Evolutionary conservation across 2,888 invertebrate genomes (phyloP).

Genomic region (Ormyrus pomaceus): DNA sequence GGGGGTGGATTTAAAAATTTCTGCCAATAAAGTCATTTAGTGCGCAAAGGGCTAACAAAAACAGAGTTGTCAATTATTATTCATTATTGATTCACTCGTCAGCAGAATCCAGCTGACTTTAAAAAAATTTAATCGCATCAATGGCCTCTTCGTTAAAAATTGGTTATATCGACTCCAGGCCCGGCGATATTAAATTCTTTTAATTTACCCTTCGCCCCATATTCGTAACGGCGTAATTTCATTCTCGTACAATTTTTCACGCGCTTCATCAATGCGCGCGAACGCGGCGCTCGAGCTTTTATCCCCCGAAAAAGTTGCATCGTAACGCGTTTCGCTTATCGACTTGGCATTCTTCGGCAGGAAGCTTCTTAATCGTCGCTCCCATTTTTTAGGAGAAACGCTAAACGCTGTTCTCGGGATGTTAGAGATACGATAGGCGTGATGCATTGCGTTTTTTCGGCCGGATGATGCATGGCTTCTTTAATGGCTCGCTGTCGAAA

Average conservation of each 20-base stretch:
- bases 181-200: constrained; percentile 12
- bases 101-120: too few species aligned
- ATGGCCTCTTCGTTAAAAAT: too few species aligned
- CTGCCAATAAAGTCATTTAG: too few species aligned
- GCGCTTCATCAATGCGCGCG: neutral
- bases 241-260: neutral
- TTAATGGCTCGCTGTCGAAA: neutral
- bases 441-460: neutral
- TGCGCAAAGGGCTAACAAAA: too few species aligned
- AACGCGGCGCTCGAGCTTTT: neutral
- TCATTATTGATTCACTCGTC: too few species aligned
- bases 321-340: constrained; percentile 40
- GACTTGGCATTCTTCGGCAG: constrained; percentile 17
- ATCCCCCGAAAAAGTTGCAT: constrained; percentile 23
- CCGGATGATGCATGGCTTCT: constrained; percentile 22
- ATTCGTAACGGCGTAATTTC: neutral
- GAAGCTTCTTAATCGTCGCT: constrained; percentile 42
- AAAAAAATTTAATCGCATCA: too few species aligned
- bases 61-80: too few species aligned
- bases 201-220: neutral
- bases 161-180: neutral
- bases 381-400: constrained; percentile 11
- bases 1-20: too few species aligned
- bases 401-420: neutral
- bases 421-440: constrained; percentile 8